Evolutionary conservation across 2,113 vertebrate species (phyloP).

Genomic region (Phodopus roborovskii): DNA sequence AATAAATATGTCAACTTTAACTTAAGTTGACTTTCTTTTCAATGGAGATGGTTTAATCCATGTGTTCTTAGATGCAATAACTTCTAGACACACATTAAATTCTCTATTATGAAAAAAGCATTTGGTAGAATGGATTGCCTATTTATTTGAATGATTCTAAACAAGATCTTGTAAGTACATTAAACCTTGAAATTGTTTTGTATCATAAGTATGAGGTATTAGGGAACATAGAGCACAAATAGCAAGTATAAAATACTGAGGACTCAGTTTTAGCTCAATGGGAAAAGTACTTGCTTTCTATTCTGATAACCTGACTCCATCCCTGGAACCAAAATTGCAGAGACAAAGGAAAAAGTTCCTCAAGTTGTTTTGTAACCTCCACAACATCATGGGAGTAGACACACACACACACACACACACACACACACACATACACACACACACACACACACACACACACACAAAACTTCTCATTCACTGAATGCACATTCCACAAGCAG

Average conservation of each 20-base stretch:
- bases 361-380: not conserved
- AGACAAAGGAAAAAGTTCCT: not conserved
- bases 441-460: not conserved
- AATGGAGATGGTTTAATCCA: not conserved
- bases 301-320: not conserved
- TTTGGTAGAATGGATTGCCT: not conserved
- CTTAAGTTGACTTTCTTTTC: not conserved
- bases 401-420: not conserved
- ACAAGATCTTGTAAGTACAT: not conserved
- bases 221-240: not conserved
- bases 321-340: not conserved
- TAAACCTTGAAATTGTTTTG: slow-evolving; percentile 28
- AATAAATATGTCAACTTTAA: not conserved
- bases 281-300: not conserved
- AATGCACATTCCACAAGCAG: not conserved
- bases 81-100: not conserved
- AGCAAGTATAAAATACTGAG: not conserved
- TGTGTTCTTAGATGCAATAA: not conserved
- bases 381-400: rapidly evolving
- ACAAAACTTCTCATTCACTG: not conserved
- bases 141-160: slow-evolving; percentile 38
- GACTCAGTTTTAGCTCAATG: not conserved
- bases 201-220: not conserved
- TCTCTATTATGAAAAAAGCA: slow-evolving; percentile 56
- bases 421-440: not conserved